phyloP scores from a whole-genome alignment of 2,113 vertebrate species.

The Elephantulus edwardii region DNA sequence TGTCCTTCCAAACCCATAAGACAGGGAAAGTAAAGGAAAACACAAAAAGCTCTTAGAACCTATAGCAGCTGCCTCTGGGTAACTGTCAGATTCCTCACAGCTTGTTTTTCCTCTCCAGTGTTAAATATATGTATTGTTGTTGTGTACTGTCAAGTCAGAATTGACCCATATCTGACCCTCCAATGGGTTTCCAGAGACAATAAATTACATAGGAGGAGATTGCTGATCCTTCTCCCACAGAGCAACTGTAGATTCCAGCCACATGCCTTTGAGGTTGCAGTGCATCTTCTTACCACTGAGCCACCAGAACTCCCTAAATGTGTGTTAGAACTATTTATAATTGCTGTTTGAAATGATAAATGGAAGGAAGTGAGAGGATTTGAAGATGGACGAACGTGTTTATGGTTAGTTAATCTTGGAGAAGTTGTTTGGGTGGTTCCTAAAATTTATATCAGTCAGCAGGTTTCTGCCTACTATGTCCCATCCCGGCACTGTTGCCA shows the following conservation, averaged over 20 bases:
- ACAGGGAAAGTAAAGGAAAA: not conserved
- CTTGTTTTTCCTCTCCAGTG: not conserved
- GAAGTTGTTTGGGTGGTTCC: not conserved
- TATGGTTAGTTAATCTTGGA: not conserved
- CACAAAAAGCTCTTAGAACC: not conserved
- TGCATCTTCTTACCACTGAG: no score
- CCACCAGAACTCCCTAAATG: no score
- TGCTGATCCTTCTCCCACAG: no score
- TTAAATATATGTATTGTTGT: no score
- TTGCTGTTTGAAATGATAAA: not conserved
- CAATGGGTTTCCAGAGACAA: no score
- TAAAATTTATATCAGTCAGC: not conserved
- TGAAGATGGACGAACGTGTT: not conserved
- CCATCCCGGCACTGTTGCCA: not conserved
- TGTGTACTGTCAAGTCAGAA: no score
- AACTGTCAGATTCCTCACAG: not conserved
- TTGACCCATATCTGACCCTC: no score
- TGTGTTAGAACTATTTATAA: not conserved
- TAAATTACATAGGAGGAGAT: no score
- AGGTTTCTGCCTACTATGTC: not conserved
- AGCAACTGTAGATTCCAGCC: no score
- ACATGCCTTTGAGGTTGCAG: no score
- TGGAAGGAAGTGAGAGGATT: not conserved
- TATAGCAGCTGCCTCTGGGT: not conserved
- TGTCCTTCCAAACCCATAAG: no score